Percentiles rank a stretch among this genome's conserved stretches.
Conservation (phyloP, 2,797 vertebrate genomes). For the Gadopsis marmoratus region DNA sequence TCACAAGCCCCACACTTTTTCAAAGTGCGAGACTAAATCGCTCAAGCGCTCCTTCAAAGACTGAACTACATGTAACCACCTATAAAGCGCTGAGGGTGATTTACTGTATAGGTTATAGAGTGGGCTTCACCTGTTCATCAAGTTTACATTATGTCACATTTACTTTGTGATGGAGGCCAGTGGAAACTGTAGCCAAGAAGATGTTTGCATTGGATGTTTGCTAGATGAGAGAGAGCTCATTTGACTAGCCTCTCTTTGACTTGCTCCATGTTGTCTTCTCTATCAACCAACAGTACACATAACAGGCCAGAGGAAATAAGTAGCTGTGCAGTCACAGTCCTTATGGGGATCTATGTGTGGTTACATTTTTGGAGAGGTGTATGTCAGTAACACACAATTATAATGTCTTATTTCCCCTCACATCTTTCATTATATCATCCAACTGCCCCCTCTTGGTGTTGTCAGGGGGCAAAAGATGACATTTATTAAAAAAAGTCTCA, state of each 20-base stretch:
- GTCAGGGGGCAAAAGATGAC: background rate
- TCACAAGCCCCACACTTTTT: background rate
- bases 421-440: background rate
- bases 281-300: background rate
- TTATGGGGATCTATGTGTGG: background rate
- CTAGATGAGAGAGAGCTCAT: background rate
- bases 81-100: background rate
- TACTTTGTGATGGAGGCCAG: background rate
- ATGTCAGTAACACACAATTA: background rate
- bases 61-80: background rate
- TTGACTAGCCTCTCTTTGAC: background rate
- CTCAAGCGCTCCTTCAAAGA: background rate
- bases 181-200: background rate
- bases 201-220: background rate
- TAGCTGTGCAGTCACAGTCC: background rate
- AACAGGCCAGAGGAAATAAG: background rate
- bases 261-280: background rate
- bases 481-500: background rate
- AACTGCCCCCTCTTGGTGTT: background rate
- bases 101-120: background rate
- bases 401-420: background rate
- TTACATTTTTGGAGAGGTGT: background rate
- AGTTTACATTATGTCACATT: background rate
- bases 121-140: background rate
- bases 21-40: background rate